These are phyloP conservation scores for Notocelia uddmanniana DNA, from an alignment of 2,888 invertebrate genomes.

Conservation along the genomic window DNA sequence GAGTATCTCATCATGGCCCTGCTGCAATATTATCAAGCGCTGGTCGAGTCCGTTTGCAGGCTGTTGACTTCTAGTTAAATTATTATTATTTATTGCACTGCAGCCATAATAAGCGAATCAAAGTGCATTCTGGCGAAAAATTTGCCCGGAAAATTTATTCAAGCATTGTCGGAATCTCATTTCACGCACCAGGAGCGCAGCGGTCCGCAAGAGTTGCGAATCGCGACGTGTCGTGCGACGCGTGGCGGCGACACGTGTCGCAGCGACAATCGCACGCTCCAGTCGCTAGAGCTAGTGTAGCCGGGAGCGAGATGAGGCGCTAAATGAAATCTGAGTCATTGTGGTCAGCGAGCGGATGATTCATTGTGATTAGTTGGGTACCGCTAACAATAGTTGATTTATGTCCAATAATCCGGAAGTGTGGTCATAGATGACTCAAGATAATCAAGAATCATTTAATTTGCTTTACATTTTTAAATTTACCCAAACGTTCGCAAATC, in stretches of 20 bases:
- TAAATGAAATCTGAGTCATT: slow-evolving; percentile 17
- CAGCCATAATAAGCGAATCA: slow-evolving; percentile 12
- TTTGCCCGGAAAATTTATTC: slow-evolving; percentile 37
- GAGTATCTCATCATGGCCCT: background rate
- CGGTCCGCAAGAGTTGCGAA: slow-evolving; percentile 54
- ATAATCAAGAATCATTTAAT: background rate
- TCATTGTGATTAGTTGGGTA: slow-evolving; percentile 22
- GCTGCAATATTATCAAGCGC: background rate
- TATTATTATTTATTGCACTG: slow-evolving; percentile 11
- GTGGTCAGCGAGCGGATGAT: slow-evolving; percentile 16
- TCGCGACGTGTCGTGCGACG: slow-evolving; percentile 48
- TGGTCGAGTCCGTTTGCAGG: background rate
- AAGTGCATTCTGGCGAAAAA: slow-evolving; percentile 34
- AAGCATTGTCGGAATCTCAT: slow-evolving; percentile 57
- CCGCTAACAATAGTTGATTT: slow-evolving; percentile 9
- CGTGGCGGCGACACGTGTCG: slow-evolving; percentile 47
- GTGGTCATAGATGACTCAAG: slow-evolving; percentile 8
- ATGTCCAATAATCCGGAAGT: slow-evolving; percentile 23
- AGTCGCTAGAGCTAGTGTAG: background rate
- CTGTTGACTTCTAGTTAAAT: background rate
- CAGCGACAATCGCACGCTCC: slow-evolving; percentile 24
- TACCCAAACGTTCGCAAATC: background rate
- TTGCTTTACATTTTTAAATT: background rate
- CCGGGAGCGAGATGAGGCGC: slow-evolving; percentile 16
- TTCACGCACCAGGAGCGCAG: slow-evolving; percentile 66